phyloP scores from a whole-genome alignment of 2,797 vertebrate genomes.

The Rhynchotus rufescens region DNA sequence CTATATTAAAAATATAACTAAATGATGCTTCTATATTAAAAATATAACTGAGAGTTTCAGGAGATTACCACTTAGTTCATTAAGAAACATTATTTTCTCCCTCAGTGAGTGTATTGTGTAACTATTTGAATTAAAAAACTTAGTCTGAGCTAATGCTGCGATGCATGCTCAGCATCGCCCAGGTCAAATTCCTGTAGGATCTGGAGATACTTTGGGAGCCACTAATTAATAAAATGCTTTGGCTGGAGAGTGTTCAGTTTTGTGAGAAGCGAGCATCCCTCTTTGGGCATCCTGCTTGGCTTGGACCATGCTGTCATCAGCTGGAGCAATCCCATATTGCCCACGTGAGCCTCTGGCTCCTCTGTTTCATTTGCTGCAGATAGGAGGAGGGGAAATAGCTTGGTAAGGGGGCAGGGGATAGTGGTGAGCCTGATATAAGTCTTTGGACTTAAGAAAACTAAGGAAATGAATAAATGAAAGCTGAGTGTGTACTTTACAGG shows the following conservation, averaged over 20 bases:
- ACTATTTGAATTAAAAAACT: not conserved
- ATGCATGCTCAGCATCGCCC: not conserved
- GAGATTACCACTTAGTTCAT: not conserved
- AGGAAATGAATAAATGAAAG: not conserved
- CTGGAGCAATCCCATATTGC: not conserved
- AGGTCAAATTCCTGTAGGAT: not conserved
- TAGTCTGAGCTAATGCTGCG: not conserved
- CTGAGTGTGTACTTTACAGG: not conserved
- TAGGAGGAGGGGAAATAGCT: not conserved
- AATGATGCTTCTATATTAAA: too few relatives aligned
- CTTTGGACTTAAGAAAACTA: not conserved
- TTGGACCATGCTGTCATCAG: accelerated
- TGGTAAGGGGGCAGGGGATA: not conserved
- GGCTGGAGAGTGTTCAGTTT: not conserved
- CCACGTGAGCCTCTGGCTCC: not conserved
- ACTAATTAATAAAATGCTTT: constrained; percentile 4
- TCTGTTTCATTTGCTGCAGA: not conserved
- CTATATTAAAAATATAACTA: not conserved
- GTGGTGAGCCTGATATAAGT: not conserved
- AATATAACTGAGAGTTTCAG: not conserved
- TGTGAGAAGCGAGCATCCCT: not conserved
- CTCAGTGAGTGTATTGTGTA: not conserved
- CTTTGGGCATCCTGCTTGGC: not conserved
- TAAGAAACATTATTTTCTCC: not conserved
- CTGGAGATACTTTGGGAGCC: not conserved